Conservation (phyloP, 2,888 invertebrate genomes). For the Cistogaster globosa region DNA sequence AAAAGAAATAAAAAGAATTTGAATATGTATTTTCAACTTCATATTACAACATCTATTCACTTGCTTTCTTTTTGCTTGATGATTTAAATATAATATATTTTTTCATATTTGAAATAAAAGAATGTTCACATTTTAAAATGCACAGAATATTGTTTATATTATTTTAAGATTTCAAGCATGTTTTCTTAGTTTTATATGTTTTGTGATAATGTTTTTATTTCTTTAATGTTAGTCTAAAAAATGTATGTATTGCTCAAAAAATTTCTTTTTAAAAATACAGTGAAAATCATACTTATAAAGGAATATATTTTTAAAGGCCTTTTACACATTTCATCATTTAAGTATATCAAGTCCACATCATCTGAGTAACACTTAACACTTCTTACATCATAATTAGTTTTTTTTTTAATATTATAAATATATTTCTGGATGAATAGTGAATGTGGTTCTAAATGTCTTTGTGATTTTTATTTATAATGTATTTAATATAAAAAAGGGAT, state of each 20-base stretch:
- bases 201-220: not conserved
- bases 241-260: not conserved
- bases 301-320: no score
- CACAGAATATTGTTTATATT: not conserved
- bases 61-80: constrained; percentile 49
- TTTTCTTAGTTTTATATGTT: not conserved
- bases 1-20: not conserved
- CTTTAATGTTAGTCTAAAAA: constrained; percentile 1
- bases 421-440: constrained; percentile 7
- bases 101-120: not conserved
- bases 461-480: constrained; percentile 4
- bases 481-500: not conserved
- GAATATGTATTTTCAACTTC: not conserved
- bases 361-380: not conserved
- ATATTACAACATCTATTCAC: constrained; percentile 3
- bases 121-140: no score
- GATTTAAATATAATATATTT: not conserved
- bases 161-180: constrained; percentile 1
- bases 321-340: no score
- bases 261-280: not conserved
- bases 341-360: no score
- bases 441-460: constrained; percentile 29
- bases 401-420: not conserved
- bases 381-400: not conserved
- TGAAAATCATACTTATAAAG: not conserved